A percentile compares a stretch with the other conserved stretches of the same genome.
These are phyloP conservation scores for Smittia sp. DNA, from an alignment of 2,888 invertebrate genomes.

Conservation along the genomic window DNA sequence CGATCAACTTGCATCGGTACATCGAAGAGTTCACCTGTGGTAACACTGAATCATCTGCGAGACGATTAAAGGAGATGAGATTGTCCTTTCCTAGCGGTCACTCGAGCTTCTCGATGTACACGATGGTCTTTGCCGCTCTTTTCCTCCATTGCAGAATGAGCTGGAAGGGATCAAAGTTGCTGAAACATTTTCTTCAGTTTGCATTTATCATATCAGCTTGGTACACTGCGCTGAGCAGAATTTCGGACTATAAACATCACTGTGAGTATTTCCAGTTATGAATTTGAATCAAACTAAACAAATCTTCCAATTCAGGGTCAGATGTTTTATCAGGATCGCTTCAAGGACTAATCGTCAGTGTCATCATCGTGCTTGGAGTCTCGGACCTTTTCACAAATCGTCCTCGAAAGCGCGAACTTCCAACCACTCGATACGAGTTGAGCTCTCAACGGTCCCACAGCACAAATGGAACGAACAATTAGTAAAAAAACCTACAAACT, in stretches of 20 bases:
- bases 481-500: too few relatives aligned
- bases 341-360: conserved; percentile 10
- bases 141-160: conserved; percentile 83
- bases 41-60: conserved; percentile 54
- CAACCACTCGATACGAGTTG: conserved; percentile 11
- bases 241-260: conserved; percentile 97
- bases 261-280: conserved; percentile 54
- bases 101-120: conserved; percentile 83
- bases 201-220: conserved; percentile 74
- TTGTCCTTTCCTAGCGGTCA: conserved; percentile 91
- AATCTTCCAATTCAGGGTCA: conserved; percentile 24
- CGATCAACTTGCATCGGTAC: conserved; percentile 63
- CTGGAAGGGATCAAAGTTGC: conserved; percentile 75
- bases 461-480: background rate
- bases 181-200: conserved; percentile 83
- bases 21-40: conserved; percentile 70
- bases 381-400: conserved; percentile 49
- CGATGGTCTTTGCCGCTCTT: conserved; percentile 78
- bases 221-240: conserved; percentile 84
- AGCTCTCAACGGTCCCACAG: background rate
- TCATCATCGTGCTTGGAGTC: conserved; percentile 21
- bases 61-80: conserved; percentile 70
- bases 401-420: background rate
- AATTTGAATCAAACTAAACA: background rate
- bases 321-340: conserved; percentile 20